A percentile compares a stretch with the other conserved stretches of the same genome.
Evolutionary conservation across 2,888 invertebrate genomes (phyloP).

Genomic region (Zootermopsis nevadensis): DNA sequence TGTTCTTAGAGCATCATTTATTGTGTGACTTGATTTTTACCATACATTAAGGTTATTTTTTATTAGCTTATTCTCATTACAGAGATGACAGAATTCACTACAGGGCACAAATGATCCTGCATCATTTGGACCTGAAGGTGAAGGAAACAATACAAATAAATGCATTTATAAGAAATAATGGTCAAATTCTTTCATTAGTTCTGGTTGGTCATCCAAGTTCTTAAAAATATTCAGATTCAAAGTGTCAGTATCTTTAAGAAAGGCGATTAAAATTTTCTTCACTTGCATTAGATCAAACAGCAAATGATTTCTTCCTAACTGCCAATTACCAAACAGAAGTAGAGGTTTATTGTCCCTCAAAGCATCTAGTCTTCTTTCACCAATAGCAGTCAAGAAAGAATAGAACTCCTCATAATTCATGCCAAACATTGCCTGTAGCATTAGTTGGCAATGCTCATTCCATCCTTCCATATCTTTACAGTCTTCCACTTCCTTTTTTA

Average conservation of each 20-base stretch:
- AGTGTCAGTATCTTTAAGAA: conserved; percentile 45
- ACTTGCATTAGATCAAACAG: conserved; percentile 65
- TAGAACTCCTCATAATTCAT: conserved; percentile 79
- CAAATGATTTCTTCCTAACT: conserved; percentile 64
- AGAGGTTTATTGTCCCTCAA: conserved; percentile 60
- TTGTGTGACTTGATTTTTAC: no score
- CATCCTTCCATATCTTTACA: conserved; percentile 80
- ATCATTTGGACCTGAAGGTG: no score
- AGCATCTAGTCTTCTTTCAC: conserved; percentile 68
- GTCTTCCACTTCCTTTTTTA: conserved; percentile 84
- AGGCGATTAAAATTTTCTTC: conserved; percentile 60
- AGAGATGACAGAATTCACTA: no score
- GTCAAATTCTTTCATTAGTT: conserved; percentile 44
- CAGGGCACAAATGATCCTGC: no score
- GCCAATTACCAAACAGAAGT: conserved; percentile 62
- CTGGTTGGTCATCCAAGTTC: conserved; percentile 47
- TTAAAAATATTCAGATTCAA: conserved; percentile 45
- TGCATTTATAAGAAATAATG: background rate
- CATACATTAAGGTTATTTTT: no score
- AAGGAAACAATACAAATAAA: no score
- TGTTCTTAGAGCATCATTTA: no score
- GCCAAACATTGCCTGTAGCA: conserved; percentile 82
- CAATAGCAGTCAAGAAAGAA: conserved; percentile 74
- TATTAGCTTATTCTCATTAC: no score
- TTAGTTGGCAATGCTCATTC: conserved; percentile 81